Conservation (phyloP, 2,797 vertebrate genomes). For the Geotrypetes seraphini region DNA sequence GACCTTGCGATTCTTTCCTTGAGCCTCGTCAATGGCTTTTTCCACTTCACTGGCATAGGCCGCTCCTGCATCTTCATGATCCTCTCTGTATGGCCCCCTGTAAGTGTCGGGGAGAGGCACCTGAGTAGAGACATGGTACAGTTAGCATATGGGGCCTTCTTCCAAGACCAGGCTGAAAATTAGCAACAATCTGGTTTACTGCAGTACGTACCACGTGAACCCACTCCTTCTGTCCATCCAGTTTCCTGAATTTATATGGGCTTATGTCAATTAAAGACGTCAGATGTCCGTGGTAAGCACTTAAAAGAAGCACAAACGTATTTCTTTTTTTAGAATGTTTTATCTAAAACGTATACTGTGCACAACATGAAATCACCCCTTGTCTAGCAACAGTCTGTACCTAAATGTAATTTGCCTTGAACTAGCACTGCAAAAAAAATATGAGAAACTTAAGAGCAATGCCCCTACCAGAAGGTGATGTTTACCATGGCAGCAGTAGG, state of each 20-base stretch:
- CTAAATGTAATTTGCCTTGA: too few species aligned
- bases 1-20: conserved; percentile 70
- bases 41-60: conserved; percentile 77
- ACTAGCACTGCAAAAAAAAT: too few species aligned
- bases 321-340: too few species aligned
- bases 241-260: conserved; percentile 91
- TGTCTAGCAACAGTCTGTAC: too few species aligned
- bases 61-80: conserved; percentile 63
- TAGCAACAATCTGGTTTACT: conserved; percentile 6
- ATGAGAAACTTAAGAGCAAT: too few species aligned
- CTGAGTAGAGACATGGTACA: too few species aligned
- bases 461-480: too few species aligned
- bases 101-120: conserved; percentile 86
- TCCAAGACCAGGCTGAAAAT: conserved; percentile 10
- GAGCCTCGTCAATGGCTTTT: conserved; percentile 61
- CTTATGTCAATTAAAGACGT: conserved; percentile 93
- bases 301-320: conserved; percentile 34
- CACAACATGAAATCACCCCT: too few species aligned
- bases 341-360: too few species aligned
- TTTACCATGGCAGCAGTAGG: too few species aligned
- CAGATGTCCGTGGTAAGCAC: conserved; percentile 90
- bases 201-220: conserved; percentile 86
- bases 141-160: too few species aligned
- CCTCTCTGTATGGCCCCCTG: conserved; percentile 69
- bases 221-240: conserved; percentile 90